Evolutionary conservation across 2,888 invertebrate species (phyloP).

Genomic region (Schrankia costaestrigalis): DNA sequence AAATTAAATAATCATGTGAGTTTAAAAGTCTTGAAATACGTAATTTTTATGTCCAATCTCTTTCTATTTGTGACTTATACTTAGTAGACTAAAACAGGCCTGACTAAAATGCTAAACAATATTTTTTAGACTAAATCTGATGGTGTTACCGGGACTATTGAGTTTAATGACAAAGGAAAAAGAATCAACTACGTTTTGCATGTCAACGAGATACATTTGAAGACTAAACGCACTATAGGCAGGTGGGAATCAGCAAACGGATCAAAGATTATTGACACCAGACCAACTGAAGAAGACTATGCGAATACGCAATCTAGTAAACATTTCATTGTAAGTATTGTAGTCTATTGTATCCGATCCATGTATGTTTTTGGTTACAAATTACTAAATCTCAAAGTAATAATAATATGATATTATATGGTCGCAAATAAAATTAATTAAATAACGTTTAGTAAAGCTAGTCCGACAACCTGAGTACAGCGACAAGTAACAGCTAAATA

Average conservation of each 20-base stretch:
- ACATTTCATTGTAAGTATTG: constrained; percentile 81
- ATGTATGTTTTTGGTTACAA: neutral
- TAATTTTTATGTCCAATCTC: too few species aligned
- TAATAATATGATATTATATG: too few species aligned
- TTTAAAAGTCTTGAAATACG: too few species aligned
- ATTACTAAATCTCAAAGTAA: too few species aligned
- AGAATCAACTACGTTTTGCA: constrained; percentile 85
- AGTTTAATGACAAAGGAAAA: constrained; percentile 84
- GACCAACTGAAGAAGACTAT: constrained; percentile 64
- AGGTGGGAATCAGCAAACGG: constrained; percentile 66
- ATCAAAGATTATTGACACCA: constrained; percentile 77
- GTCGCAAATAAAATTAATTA: too few species aligned
- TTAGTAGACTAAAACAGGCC: neutral
- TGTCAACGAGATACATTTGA: constrained; percentile 80
- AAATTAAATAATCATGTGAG: too few species aligned
- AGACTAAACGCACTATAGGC: constrained; percentile 49
- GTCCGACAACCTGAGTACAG: too few species aligned
- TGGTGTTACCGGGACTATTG: constrained; percentile 85
- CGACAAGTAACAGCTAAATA: too few species aligned
- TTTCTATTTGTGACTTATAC: too few species aligned
- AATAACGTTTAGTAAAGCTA: too few species aligned
- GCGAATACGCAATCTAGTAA: constrained; percentile 62
- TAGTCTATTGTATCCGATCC: neutral
- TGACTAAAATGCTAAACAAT: neutral
- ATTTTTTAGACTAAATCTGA: constrained; percentile 80